A percentile compares a stretch with the other conserved stretches of the same genome.
Evolutionary conservation across 2,113 vertebrate genomes (phyloP).

Genomic region (Ramphastos sulfuratus): DNA sequence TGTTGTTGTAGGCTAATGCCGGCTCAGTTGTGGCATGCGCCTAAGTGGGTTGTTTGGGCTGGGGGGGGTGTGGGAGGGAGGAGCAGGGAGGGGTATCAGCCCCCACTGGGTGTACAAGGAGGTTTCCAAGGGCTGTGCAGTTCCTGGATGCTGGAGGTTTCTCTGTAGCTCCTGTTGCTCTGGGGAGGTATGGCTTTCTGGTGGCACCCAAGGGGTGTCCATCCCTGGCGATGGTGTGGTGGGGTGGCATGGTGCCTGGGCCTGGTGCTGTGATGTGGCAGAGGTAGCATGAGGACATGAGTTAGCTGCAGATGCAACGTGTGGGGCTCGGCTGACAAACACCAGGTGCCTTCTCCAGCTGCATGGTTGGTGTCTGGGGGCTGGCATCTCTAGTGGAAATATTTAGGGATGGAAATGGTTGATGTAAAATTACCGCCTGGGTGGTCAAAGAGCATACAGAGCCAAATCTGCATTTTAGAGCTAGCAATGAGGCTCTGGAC

Average conservation of each 20-base stretch:
- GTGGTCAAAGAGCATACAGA: neutral
- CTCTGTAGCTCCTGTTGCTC: neutral
- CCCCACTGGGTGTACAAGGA: neutral
- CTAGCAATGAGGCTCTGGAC: neutral
- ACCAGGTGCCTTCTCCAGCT: fast-evolving
- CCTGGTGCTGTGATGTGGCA: neutral
- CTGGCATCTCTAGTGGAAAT: neutral
- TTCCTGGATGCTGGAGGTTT: neutral
- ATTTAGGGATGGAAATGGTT: neutral
- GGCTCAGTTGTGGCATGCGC: neutral
- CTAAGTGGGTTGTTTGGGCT: neutral
- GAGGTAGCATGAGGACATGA: neutral
- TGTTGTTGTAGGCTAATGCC: neutral
- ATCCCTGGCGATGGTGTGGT: fast-evolving
- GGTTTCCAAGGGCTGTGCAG: neutral
- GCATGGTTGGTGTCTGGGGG: fast-evolving
- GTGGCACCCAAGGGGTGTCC: fast-evolving
- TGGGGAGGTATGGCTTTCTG: neutral
- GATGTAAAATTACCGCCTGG: neutral
- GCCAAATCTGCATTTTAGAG: neutral
- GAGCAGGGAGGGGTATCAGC: neutral
- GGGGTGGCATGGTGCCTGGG: neutral
- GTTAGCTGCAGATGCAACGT: fast-evolving
- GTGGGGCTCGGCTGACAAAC: neutral
- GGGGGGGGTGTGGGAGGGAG: neutral